These are phyloP conservation scores for Phrixothrix hirtus DNA, from an alignment of 2,888 invertebrate species.

Conservation along the genomic window DNA sequence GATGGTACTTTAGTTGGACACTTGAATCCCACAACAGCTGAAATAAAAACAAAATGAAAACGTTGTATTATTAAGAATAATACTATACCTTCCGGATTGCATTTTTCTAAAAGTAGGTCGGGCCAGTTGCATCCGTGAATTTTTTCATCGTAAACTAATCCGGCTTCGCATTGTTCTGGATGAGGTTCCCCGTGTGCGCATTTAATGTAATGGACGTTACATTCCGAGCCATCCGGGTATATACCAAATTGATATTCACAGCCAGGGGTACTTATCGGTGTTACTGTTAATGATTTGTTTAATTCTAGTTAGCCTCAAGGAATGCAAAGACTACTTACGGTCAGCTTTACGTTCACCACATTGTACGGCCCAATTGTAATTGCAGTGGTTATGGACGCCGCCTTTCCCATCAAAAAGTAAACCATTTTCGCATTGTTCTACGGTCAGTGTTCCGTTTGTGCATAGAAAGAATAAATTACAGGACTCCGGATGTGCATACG, in stretches of 20 bases:
- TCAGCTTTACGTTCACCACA: slow-evolving; percentile 82
- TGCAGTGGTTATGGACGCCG: slow-evolving; percentile 88
- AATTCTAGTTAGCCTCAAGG: neutral
- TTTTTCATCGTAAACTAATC: slow-evolving; percentile 85
- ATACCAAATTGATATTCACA: slow-evolving; percentile 90
- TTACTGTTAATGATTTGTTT: slow-evolving; percentile 61
- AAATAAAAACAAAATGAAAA: slow-evolving; percentile 38
- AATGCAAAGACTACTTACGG: slow-evolving; percentile 61
- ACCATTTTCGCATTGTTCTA: slow-evolving; percentile 91
- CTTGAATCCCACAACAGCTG: slow-evolving; percentile 89
- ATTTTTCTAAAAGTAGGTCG: slow-evolving; percentile 81
- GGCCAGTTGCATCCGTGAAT: slow-evolving; percentile 94
- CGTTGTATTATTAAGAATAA: neutral
- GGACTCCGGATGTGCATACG: slow-evolving; percentile 84
- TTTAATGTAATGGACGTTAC: slow-evolving; percentile 84
- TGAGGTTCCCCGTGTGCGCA: slow-evolving; percentile 82
- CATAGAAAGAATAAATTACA: slow-evolving; percentile 91
- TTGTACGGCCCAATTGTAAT: slow-evolving; percentile 91
- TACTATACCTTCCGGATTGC: slow-evolving; percentile 83
- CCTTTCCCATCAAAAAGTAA: slow-evolving; percentile 90
- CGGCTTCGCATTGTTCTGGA: slow-evolving; percentile 81
- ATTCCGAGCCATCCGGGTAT: slow-evolving; percentile 78
- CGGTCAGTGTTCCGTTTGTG: slow-evolving; percentile 85
- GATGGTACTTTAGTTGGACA: slow-evolving; percentile 85
- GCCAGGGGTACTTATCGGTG: slow-evolving; percentile 77